These are phyloP conservation scores for Cisticola juncidis DNA, from an alignment of 2,113 vertebrate genomes.

Conservation along the genomic window DNA sequence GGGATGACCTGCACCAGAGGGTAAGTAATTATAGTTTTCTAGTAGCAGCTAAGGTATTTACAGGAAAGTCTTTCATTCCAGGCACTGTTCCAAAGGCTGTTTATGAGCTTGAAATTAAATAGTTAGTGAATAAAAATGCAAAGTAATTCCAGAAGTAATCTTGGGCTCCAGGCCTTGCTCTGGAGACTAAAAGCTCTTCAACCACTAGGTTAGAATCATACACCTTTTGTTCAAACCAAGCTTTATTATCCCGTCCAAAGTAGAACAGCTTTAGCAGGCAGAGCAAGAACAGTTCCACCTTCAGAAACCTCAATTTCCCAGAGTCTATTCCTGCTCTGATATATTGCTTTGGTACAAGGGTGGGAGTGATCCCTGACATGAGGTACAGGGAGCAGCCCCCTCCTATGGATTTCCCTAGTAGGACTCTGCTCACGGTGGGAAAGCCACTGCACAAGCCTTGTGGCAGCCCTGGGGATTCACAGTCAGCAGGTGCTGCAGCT, in stretches of 20 bases:
- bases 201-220: background rate
- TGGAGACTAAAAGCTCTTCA: background rate
- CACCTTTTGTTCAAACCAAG: background rate
- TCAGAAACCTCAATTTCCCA: background rate
- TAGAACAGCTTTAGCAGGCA: background rate
- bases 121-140: background rate
- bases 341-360: fast-evolving
- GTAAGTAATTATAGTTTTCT: background rate
- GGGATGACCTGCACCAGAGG: background rate
- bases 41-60: background rate
- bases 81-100: background rate
- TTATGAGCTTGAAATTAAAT: background rate
- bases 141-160: background rate
- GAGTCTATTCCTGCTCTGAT: background rate
- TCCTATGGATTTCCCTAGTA: background rate
- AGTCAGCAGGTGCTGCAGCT: fast-evolving
- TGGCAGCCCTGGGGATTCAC: fast-evolving
- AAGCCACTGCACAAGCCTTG: background rate
- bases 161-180: background rate
- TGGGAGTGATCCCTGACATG: background rate
- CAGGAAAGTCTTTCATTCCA: background rate
- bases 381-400: background rate
- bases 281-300: background rate
- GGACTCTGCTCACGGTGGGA: background rate
- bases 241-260: background rate